phyloP scores from a whole-genome alignment of 2,113 vertebrate species.

The Lagenorhynchus albirostris region DNA sequence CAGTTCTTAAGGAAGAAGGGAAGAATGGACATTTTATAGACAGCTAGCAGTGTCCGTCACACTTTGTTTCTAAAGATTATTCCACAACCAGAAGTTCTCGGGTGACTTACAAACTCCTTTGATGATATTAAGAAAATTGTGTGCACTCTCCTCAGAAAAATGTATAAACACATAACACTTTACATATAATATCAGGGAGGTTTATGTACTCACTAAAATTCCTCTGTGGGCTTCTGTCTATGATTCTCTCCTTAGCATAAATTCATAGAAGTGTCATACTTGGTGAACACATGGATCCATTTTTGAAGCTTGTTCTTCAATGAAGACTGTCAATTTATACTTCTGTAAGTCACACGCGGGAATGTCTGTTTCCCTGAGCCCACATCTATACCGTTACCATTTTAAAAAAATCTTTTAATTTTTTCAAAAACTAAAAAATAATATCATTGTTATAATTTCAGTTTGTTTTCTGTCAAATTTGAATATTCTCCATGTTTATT shows the following conservation, averaged over 20 bases:
- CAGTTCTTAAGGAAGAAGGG: neutral
- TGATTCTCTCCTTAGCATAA: neutral
- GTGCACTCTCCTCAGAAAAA: neutral
- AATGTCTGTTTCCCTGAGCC: neutral
- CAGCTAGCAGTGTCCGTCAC: neutral
- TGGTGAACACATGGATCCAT: neutral
- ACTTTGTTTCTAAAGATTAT: neutral
- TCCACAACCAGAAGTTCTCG: neutral
- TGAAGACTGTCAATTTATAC: neutral
- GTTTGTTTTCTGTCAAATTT: slow-evolving; percentile 30
- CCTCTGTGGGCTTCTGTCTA: neutral
- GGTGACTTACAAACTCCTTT: slow-evolving; percentile 12
- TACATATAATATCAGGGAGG: neutral
- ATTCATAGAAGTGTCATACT: neutral
- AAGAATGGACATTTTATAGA: neutral
- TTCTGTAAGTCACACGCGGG: neutral
- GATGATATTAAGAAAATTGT: neutral
- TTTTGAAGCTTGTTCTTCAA: neutral
- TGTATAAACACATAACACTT: neutral
- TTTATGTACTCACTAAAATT: neutral
- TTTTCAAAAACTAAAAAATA: neutral
- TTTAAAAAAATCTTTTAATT: neutral
- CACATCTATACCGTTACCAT: neutral
- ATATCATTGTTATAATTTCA: neutral
- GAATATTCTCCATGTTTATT: neutral